A percentile compares a stretch with the other conserved stretches of the same genome.
phyloP scores from a whole-genome alignment of 2,888 invertebrate species.

The Cyclophora punctaria region DNA sequence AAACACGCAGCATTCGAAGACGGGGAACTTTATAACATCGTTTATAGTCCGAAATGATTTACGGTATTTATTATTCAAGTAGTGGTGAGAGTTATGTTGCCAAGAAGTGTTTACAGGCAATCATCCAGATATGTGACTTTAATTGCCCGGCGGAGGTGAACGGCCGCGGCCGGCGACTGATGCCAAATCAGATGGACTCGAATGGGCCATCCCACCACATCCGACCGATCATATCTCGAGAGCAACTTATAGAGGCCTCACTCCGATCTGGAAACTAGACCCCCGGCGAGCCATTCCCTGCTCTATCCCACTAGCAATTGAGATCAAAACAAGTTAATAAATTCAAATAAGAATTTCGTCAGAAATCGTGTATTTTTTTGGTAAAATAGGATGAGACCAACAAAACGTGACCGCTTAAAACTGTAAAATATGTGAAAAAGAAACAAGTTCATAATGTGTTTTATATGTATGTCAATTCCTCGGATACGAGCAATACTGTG shows the following conservation, averaged over 20 bases:
- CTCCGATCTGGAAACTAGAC: conserved; percentile 24
- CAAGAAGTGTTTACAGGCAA: conserved; percentile 20
- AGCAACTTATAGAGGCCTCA: conserved; percentile 22
- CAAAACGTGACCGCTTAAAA: conserved; percentile 26
- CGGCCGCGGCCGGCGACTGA: conserved; percentile 26
- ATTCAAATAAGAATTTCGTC: conserved; percentile 15
- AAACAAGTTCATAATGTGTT: conserved; percentile 1
- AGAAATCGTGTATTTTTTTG: conserved; percentile 23
- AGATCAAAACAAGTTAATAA: neutral
- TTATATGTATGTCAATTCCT: too few relatives aligned
- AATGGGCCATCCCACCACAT: conserved; percentile 48
- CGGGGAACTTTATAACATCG: conserved; percentile 14
- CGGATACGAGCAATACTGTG: too few relatives aligned
- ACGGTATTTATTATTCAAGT: conserved; percentile 8
- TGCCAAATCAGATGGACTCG: conserved; percentile 42
- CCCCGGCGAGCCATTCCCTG: neutral
- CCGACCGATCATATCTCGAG: conserved; percentile 27
- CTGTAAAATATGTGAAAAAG: conserved; percentile 3
- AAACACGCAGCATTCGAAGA: too few relatives aligned
- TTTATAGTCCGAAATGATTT: conserved; percentile 17
- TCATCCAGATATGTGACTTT: conserved; percentile 35
- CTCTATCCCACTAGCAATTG: neutral
- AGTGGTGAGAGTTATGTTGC: conserved; percentile 20
- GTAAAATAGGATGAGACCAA: conserved; percentile 22
- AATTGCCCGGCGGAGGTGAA: conserved; percentile 53